Evolutionary conservation across 1,140 invertebrate genomes (phyloP).

Genomic region (Halictus rubicundus): DNA sequence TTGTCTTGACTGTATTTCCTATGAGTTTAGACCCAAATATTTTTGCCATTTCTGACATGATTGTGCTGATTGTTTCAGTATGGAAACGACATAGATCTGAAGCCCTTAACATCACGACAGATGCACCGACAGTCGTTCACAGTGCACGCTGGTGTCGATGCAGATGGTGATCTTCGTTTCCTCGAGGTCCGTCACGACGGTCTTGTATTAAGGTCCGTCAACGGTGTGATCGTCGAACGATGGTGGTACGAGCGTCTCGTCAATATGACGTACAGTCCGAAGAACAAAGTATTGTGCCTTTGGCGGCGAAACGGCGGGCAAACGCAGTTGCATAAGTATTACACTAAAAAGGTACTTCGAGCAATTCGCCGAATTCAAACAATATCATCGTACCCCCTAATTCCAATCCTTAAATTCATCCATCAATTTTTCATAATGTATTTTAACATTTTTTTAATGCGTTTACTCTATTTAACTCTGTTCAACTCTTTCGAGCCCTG

Average conservation of each 20-base stretch:
- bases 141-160: slow-evolving; percentile 95
- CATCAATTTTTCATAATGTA: too few species aligned
- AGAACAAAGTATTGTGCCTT: slow-evolving; percentile 97
- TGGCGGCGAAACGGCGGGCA: slow-evolving; percentile 95
- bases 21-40: too few species aligned
- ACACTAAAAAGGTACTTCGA: slow-evolving; percentile 95
- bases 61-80: slow-evolving; percentile 81
- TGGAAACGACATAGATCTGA: slow-evolving; percentile 98
- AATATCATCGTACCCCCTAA: too few species aligned
- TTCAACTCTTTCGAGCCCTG: too few species aligned
- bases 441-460: too few species aligned
- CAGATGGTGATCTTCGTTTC: slow-evolving; percentile 95
- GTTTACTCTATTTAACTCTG: too few species aligned
- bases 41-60: not conserved
- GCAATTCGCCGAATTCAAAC: too few species aligned
- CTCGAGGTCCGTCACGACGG: slow-evolving; percentile 99
- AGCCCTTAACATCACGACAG: slow-evolving; percentile 93
- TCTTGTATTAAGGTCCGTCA: slow-evolving; percentile 94
- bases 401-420: too few species aligned
- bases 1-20: too few species aligned
- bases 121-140: slow-evolving; percentile 98
- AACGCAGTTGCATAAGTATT: slow-evolving; percentile 98
- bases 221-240: slow-evolving; percentile 96
- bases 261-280: slow-evolving; percentile 99
- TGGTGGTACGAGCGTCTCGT: slow-evolving; percentile 99